Base-by-base conservation (phyloP, 1,140 invertebrate species). In the Tetraneura akinire region DNA sequence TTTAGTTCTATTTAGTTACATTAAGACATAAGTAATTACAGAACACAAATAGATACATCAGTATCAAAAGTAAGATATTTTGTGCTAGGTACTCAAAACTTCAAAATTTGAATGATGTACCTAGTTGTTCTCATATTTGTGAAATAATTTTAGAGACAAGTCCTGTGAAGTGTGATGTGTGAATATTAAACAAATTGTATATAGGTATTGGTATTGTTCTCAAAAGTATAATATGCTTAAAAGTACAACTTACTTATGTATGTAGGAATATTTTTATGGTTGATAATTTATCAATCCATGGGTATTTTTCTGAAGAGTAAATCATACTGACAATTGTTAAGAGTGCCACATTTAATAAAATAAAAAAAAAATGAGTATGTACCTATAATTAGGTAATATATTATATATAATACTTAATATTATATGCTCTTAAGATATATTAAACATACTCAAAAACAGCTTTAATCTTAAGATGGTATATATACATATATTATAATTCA, bases 31-130 rank as follows among this genome's bases (percentile, higher is more conserved):
- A 57, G 55, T 57, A 57, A 3, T 57, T 26, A 57, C 55, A 57
- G n/a, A 57, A 14, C 55, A 26, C 23, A 26, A 57, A 57, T n/a
- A 57, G 23, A 3, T 26, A 57, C 55, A 57, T 57, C 55, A 57
- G 21, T 57, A 57, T 57, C 55, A 57, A 57, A 13, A 57, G 55
- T 57, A 57, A 57, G 55, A 57, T 21, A 57, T 57, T 57, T 57
- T 57, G 13, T 57, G n/a, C n/a, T 57, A 57, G 55, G 55, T 57
- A 26, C 13, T 57, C 55, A 57, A 57, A 57, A 57, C 23, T 57
- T 57, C 55, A 57, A 57, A 57, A 57, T 26, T 57, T 57, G 21
- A 57, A 26, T 57, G 11, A 23, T 26, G 3, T 57, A 57, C 3
- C n/a, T n/a, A n/a, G n/a, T 57, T 57, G 23, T 57, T 57, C 55